Evolutionary conservation across 2,888 invertebrate species (phyloP), one percentile per base, ranked within the genome.

Genomic region (Eudemis profundana): DNA sequence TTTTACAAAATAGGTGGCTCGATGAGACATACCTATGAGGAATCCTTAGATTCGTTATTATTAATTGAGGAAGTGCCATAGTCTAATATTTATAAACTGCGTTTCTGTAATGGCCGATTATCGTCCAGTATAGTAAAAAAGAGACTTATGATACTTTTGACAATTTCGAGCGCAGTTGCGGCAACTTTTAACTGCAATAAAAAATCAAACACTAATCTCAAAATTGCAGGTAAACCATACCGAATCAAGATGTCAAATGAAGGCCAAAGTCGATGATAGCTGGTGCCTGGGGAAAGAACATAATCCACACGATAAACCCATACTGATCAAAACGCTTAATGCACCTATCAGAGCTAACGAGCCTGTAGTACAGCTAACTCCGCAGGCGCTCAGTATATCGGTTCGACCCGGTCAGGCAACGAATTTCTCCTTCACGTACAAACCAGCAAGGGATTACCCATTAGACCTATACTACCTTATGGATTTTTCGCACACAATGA

Each of bases 391-490:
- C 15, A 72, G 78, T 0, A 62, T 90, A 0, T 68, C 72, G 2
- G 61, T 88, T 2, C 79, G 89, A 14, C 76, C 81, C 8, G 88
- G 89, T 3, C 61, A 77, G 29, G 47, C 74, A 0, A 19, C 72
- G 3, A 71, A 72, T n/a, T 61, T 92, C 21, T 72, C 69, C 0
- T 78, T 94, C 67, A 83, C 83, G 59, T 94, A 93, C 69, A 86
- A 87, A 21, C 94, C 94, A 74, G 95, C 95, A 0, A 90, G 93
- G 70, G 94, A 96, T 81, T 96, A 95, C 79, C 96, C 96, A 0
- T 94, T 96, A 0, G 96, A 96, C 81, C 84, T 96, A 19, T 96
- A 96, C 78, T 96, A 95, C 74, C 85, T 96, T 46, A 95, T 96
- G 95, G 96, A 96, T 76, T 82, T 95, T 64, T 96, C 96, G 0